Percentiles rank a stretch among this genome's conserved stretches.
Evolutionary conservation across 2,888 invertebrate genomes (phyloP).

Genomic region (Zhuqinia jingwanae): DNA sequence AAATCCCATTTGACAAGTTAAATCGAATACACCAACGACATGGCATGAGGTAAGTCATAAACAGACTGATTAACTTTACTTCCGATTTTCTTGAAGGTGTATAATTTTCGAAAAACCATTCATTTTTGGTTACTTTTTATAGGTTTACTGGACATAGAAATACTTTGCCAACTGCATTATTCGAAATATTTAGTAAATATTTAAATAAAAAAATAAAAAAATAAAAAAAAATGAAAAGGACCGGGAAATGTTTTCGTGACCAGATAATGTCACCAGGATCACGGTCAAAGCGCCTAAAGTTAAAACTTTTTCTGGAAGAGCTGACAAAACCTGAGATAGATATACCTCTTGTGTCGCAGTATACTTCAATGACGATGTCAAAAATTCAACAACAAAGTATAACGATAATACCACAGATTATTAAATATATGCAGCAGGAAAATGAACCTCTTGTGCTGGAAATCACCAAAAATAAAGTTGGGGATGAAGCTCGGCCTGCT

Average conservation of each 20-base stretch:
- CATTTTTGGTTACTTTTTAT: too few species aligned
- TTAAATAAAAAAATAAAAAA: too few species aligned
- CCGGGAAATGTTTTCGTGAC: background rate
- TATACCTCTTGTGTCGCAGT: slow-evolving; percentile 21
- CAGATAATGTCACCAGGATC: background rate
- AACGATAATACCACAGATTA: slow-evolving; percentile 29
- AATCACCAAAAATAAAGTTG: slow-evolving; percentile 14
- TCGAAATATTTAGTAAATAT: too few species aligned
- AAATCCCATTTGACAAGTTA: too few species aligned
- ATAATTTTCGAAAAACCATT: too few species aligned
- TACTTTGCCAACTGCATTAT: too few species aligned
- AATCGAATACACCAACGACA: too few species aligned
- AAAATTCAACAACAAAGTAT: slow-evolving; percentile 25
- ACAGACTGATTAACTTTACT: too few species aligned
- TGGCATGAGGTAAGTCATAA: too few species aligned
- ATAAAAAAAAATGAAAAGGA: background rate
- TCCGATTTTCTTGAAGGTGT: too few species aligned
- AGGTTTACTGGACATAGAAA: too few species aligned
- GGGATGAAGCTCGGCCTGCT: background rate
- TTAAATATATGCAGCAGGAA: background rate
- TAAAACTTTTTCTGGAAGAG: slow-evolving; percentile 39
- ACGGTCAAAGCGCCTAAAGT: background rate
- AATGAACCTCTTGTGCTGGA: slow-evolving; percentile 53
- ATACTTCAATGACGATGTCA: background rate
- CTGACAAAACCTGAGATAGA: slow-evolving; percentile 39